Conservation (phyloP, 2,113 vertebrate genomes). For the Eptesicus fuscus region DNA sequence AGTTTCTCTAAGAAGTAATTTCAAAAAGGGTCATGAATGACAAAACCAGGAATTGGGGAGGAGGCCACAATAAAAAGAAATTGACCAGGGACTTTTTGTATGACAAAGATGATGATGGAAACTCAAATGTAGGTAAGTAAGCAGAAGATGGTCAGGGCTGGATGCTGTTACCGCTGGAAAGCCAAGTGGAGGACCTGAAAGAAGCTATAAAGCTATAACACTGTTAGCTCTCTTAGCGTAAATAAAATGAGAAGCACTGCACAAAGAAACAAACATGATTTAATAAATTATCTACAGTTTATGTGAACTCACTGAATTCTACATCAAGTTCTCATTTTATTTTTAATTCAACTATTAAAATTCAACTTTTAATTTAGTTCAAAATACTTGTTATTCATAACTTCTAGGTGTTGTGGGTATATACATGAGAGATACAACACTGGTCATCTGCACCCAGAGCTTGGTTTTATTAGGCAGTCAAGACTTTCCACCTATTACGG, state of each 20-base stretch:
- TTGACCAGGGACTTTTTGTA: background rate
- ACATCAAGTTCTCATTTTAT: background rate
- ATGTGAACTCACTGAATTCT: background rate
- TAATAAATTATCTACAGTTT: background rate
- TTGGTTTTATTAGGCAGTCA: background rate
- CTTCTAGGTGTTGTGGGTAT: background rate
- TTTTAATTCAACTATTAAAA: background rate
- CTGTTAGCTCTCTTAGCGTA: background rate
- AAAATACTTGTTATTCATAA: background rate
- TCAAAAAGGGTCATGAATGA: background rate
- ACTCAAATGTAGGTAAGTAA: background rate
- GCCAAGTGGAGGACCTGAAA: background rate
- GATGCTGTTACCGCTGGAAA: background rate
- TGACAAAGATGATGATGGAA: background rate
- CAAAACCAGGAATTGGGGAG: background rate
- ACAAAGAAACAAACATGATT: background rate
- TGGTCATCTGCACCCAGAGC: background rate
- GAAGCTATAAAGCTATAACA: background rate
- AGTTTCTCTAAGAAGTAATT: constrained; percentile 7
- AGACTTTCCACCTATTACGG: background rate
- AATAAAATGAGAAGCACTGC: background rate
- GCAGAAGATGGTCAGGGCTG: background rate
- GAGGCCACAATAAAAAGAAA: background rate
- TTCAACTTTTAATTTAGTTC: background rate
- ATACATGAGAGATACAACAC: background rate